Conservation (phyloP, 1,140 invertebrate genomes). For the Chlorops oryzae region DNA sequence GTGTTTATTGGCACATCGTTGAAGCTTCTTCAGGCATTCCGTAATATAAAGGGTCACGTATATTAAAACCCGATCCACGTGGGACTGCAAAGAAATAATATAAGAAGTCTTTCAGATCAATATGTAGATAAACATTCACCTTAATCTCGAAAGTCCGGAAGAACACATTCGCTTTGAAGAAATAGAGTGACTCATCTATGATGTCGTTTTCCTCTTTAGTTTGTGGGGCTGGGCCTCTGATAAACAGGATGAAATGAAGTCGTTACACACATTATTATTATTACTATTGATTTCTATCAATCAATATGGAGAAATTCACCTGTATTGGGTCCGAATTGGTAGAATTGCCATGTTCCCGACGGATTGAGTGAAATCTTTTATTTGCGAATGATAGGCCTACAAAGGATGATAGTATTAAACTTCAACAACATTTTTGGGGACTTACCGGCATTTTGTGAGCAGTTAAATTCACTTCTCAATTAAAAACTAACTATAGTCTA, state of each 20-base stretch:
- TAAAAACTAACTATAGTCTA: no score
- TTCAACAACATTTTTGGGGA: no score
- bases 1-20: constrained; percentile 83
- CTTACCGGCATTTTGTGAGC: no score
- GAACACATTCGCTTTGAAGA: constrained; percentile 99
- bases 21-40: constrained; percentile 93
- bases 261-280: no score
- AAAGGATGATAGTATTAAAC: no score
- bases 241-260: no score
- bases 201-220: constrained; percentile 75
- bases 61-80: constrained; percentile 92
- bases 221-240: constrained; percentile 80
- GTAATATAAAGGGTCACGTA: constrained; percentile 99
- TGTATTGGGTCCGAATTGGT: constrained; percentile 78
- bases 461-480: no score
- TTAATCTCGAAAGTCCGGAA: constrained; percentile 99
- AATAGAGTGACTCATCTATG: constrained; percentile 95
- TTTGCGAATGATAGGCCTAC: constrained; percentile 95
- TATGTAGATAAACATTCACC: constrained; percentile 51
- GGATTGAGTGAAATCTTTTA: constrained; percentile 63
- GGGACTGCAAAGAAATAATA: constrained; percentile 64
- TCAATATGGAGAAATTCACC: no score
- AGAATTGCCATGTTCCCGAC: constrained; percentile 92
- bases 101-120: not conserved
- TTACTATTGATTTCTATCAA: no score